Evolutionary conservation across 1,140 invertebrate genomes (phyloP), one percentile per base, ranked within the genome.

Genomic region (Solenopsis fugax): DNA sequence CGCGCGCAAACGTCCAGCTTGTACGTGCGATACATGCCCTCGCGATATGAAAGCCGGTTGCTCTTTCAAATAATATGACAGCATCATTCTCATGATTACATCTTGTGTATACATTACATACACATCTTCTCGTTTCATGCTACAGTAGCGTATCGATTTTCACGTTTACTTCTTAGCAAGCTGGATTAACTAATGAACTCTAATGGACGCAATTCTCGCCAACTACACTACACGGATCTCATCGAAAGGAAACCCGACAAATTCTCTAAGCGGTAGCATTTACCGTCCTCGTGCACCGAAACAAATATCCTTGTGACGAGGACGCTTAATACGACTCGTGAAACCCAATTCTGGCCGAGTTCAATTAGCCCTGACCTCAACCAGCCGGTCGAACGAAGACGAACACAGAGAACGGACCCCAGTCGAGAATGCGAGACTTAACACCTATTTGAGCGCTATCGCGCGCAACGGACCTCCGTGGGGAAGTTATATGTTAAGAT

Each of bases 361-460:
- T 81, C 72, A 89, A 89, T 89, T 88, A 89, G 85, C 65, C 80
- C 56, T 89, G 72, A 88, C 87, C 87, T 77, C 80, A 60, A 81
- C 41, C 34, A n/a, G 6, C 54, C 56, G 34, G 60, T 37, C 56
- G 54, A 21, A 24, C 24, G 29, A n/a, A 65, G 78, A 58, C 72
- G 12, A 72, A 64, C 56, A n/a, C 29, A 48, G 56, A 18, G 80
- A 65, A 54, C 54, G 48, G 45, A 67, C 48, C 21, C 16, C 34
- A 9, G 37, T 34, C 24, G 54, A 60, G 67, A 72, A 81, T 71
- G 41, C 37, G 78, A 62, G 34, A 84, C 69, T 73, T 75, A 62
- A 84, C 69, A 12, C 45, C 41, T 34, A 81, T 50, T 75, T 67
- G 78, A 84, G 24, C 54, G 18, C 24, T 64, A 77, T 77, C 56